Conservation (phyloP, 2,113 vertebrate species). For the Proterorhinus semilunaris region DNA sequence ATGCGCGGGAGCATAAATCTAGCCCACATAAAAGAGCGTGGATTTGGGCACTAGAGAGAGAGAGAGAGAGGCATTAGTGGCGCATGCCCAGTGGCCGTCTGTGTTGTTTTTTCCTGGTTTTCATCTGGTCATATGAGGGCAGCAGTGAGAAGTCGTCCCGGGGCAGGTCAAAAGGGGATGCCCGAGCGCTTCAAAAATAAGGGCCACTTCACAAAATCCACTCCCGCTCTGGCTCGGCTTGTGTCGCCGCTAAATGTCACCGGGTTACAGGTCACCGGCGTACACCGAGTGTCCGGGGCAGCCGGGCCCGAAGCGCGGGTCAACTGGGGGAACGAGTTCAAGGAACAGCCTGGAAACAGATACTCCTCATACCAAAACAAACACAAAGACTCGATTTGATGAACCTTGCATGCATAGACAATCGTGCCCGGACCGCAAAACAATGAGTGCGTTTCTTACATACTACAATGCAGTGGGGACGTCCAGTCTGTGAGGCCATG, state of each 20-base stretch:
- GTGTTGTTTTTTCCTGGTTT: slow-evolving; percentile 16
- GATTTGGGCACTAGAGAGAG: slow-evolving; percentile 4
- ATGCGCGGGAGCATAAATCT: background rate
- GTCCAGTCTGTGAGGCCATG: slow-evolving; percentile 24
- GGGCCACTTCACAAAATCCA: slow-evolving; percentile 12
- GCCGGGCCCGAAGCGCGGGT: background rate
- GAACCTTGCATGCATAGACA: slow-evolving; percentile 51
- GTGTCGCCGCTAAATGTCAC: slow-evolving; percentile 28
- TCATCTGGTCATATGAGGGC: slow-evolving; percentile 38
- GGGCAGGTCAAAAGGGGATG: slow-evolving; percentile 13
- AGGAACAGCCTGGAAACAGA: background rate
- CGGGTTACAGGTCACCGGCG: slow-evolving; percentile 5
- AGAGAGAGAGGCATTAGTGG: background rate
- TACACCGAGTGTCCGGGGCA: background rate
- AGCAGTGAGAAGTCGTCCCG: slow-evolving; percentile 5
- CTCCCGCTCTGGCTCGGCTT: slow-evolving; percentile 9
- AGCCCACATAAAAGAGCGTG: background rate
- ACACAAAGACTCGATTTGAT: background rate
- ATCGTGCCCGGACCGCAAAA: slow-evolving; percentile 20
- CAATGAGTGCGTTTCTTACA: slow-evolving; percentile 29
- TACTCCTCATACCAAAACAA: too few species aligned
- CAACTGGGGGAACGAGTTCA: slow-evolving; percentile 10
- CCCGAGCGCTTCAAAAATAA: slow-evolving; percentile 16
- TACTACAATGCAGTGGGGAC: slow-evolving; percentile 23
- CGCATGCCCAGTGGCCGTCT: slow-evolving; percentile 6